A percentile compares a stretch with the other conserved stretches of the same genome.
Conservation (phyloP, 2,113 vertebrate species). For the Ceyx melanurus region DNA sequence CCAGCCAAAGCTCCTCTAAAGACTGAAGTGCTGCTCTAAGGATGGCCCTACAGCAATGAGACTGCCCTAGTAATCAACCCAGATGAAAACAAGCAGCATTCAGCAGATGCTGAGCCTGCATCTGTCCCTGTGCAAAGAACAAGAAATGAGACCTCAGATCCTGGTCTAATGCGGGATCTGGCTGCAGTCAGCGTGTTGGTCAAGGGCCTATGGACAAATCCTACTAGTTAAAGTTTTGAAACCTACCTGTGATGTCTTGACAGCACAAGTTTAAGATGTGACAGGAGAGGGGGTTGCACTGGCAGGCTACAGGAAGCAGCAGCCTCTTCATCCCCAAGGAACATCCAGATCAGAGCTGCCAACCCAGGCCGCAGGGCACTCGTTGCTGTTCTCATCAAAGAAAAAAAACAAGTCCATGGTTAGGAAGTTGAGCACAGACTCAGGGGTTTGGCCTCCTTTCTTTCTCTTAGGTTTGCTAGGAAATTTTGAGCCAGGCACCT, state of each 20-base stretch:
- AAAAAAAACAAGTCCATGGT: not conserved
- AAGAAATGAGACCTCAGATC: not conserved
- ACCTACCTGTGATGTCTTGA: not conserved
- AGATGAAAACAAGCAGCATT: not conserved
- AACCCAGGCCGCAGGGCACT: not conserved
- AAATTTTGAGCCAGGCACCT: not conserved
- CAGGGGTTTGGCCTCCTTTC: not conserved
- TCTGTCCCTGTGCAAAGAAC: not conserved
- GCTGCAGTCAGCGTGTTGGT: not conserved
- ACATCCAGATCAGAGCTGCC: not conserved
- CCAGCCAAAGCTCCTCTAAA: not conserved
- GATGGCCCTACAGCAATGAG: not conserved
- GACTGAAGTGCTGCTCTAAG: not conserved
- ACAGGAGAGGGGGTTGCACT: not conserved
- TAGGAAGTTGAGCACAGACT: not conserved
- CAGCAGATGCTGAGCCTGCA: not conserved
- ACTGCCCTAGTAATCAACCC: not conserved
- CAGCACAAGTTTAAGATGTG: not conserved
- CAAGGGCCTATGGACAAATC: not conserved
- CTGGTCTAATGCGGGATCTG: too few species aligned
- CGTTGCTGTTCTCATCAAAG: not conserved
- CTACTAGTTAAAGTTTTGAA: not conserved
- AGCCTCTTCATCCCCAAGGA: not conserved
- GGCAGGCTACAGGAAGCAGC: not conserved
- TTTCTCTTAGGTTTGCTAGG: not conserved